Base-by-base conservation (phyloP, 2,888 invertebrate genomes). In the Drosophila eohydei region DNA sequence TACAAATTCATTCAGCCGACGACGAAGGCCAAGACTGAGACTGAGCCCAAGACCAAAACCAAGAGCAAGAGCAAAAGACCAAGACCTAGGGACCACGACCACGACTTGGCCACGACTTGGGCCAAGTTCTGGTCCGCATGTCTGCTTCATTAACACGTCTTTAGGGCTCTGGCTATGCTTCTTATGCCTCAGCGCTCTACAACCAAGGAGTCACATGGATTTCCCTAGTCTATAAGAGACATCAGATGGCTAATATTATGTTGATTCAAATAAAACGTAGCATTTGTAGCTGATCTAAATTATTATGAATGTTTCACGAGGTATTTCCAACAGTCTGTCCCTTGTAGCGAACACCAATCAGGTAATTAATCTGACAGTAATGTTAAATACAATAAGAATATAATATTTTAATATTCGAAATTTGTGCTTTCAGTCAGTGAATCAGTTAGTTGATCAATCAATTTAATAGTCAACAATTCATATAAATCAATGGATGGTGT, bases 71-170 rank as follows among this genome's bases (percentile, higher is more conserved):
- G 44, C 28, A 59, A 46, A 43, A 65, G 61, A 38, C 56, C 57
- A 61, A 52, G 80, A 30, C 54, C 40, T 40, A 40, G 16, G n/a
- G 38, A 56, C 41, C 59, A 63, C 56, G 80, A 74, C 46, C 38
- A 71, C 41, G 51, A 66, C 21, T 21, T 21, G 21, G 21, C 56
- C 57, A 67, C 56, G 74, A 73, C 84, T 78, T 69, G 60, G 67
- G 7, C 52, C 54, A 66, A 62, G 65, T 72, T 81, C 59, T 60
- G 71, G 75, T 70, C 78, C 74, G 74, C 86, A 88, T 88, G 86
- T 85, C 78, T 83, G 86, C 88, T 86, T 90, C 86, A 90, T 86
- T 90, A 86, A 90, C 86, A 86, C 87, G 71, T 83, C 87, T 86
- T 83, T 78, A 76, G 65, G 59, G 70, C 58, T 26, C 60, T 16